Conservation (phyloP, 2,797 vertebrate species). For the Arctocebus calabarensis region DNA sequence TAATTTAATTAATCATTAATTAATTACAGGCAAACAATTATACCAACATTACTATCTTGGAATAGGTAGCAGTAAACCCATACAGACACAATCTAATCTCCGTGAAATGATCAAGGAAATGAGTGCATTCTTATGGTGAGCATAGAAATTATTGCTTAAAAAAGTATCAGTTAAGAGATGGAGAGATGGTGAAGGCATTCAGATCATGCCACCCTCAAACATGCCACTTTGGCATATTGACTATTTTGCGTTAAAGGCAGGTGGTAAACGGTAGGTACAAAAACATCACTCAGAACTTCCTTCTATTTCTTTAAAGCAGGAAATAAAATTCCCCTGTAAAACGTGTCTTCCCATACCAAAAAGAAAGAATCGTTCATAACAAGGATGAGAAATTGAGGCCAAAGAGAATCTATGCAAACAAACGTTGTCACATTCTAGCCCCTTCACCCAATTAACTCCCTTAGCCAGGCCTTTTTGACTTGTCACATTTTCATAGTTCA, state of each 20-base stretch:
- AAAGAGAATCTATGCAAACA: not conserved
- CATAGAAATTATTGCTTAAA: not conserved
- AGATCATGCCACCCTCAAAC: not conserved
- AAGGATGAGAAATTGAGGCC: not conserved
- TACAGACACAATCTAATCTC: not conserved
- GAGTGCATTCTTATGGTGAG: not conserved
- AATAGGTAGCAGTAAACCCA: not conserved
- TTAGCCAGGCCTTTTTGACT: not conserved
- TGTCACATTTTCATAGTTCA: not conserved
- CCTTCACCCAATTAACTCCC: not conserved
- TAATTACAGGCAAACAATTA: not conserved
- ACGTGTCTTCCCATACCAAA: not conserved
- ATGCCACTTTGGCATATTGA: not conserved
- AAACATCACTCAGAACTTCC: not conserved
- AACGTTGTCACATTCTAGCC: not conserved
- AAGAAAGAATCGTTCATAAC: not conserved
- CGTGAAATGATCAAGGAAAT: not conserved
- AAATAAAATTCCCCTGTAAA: not conserved
- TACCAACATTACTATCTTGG: not conserved
- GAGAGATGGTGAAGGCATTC: not conserved
- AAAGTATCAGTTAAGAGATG: not conserved
- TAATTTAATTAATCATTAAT: conserved; percentile 8
- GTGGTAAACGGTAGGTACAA: not conserved
- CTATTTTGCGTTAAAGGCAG: not conserved
- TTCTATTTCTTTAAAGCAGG: not conserved